These are phyloP conservation scores for Semnornis frantzii DNA, from an alignment of 2,113 vertebrate species.

Conservation along the genomic window DNA sequence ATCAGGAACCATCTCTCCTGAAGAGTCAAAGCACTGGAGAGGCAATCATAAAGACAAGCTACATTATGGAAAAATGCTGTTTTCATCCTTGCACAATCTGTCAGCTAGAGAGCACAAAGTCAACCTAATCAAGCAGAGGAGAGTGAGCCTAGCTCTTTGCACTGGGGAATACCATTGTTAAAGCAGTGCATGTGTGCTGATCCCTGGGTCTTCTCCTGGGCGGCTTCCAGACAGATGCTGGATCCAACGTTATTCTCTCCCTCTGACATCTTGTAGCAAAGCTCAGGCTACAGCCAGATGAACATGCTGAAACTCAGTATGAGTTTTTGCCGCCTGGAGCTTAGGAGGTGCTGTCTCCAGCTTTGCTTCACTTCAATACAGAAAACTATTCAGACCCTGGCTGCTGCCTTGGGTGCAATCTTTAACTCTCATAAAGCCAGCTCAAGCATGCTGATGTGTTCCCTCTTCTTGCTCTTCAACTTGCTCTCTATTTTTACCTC, in stretches of 20 bases:
- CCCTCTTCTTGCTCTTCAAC: background rate
- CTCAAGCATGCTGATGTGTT: background rate
- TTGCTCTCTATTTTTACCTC: background rate
- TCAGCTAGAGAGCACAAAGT: background rate
- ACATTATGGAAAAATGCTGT: background rate
- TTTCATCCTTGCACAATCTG: background rate
- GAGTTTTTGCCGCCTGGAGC: background rate
- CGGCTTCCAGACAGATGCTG: background rate
- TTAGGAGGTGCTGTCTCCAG: background rate
- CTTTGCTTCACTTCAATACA: background rate
- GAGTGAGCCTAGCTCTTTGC: background rate
- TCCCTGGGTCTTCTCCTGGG: background rate
- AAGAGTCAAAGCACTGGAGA: background rate
- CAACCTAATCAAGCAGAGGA: background rate
- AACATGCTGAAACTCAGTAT: background rate
- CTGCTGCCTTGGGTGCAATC: background rate
- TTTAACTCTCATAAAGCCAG: background rate
- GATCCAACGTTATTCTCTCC: background rate
- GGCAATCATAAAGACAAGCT: background rate
- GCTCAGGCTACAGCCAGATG: background rate
- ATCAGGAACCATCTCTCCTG: background rate
- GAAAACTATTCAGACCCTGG: background rate
- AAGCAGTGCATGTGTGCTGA: background rate
- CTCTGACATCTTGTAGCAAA: background rate
- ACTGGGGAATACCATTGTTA: background rate